These are phyloP conservation scores for Pectinophora gossypiella DNA, from an alignment of 1,140 invertebrate genomes.

Conservation along the genomic window DNA sequence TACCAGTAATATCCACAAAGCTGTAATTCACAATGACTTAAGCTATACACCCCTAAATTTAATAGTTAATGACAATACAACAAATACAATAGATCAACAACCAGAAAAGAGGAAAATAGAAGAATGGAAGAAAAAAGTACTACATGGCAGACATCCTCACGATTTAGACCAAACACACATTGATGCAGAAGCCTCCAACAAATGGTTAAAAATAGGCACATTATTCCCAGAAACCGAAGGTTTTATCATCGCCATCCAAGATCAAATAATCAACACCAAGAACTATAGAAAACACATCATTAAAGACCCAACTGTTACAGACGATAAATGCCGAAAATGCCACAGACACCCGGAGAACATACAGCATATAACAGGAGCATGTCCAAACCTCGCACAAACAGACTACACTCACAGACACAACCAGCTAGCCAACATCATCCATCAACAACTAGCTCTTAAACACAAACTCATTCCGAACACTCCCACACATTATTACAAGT, in stretches of 20 bases:
- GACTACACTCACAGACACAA: conserved; percentile 9
- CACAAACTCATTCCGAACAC: neutral
- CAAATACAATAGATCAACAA: too few species aligned
- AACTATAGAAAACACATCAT: neutral
- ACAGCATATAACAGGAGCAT: conserved; percentile 6
- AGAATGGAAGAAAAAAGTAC: neutral
- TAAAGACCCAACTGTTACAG: too few species aligned
- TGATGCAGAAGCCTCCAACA: neutral
- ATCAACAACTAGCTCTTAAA: too few species aligned
- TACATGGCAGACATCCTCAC: neutral
- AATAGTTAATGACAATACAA: too few species aligned
- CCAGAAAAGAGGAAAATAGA: neutral
- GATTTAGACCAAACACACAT: neutral
- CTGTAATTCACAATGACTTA: too few species aligned
- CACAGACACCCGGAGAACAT: conserved; percentile 4
- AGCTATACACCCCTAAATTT: too few species aligned
- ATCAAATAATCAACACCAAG: neutral
- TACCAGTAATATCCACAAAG: too few species aligned
- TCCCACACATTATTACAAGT: neutral
- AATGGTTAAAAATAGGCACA: neutral
- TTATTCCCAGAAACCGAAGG: neutral
- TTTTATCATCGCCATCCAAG: neutral
- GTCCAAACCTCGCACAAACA: neutral
- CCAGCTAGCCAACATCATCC: too few species aligned
- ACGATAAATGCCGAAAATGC: too few species aligned